Evolutionary conservation across 2,888 invertebrate genomes (phyloP), one percentile per base, ranked within the genome.

Genomic region (Lepidocyrtinus sp.): DNA sequence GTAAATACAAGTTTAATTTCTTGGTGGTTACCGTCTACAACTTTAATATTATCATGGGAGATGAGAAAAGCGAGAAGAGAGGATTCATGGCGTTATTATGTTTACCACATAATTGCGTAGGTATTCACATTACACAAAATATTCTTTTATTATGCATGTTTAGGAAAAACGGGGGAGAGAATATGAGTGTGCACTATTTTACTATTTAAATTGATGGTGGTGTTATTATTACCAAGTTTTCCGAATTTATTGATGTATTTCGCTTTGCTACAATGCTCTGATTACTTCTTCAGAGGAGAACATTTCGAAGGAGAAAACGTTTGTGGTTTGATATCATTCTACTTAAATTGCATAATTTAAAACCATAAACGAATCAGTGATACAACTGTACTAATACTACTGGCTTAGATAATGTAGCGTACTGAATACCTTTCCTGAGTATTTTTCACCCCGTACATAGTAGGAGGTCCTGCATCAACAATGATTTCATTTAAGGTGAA

Each of bases 1-100:
- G 74, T 75, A 75, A 81, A 71, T 81, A 72, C 81, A 75, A 75
- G 81, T 81, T 81, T 81, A 81, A 81, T 81, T 81, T 80, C 80
- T 80, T 75, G 46, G 80, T 71, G 80, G 75, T 80, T 75, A 55
- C 45, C 50, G 45, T 73, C 12, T 19, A 55, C 59, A 36, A 55
- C 50, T 70, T 55, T 17, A 27, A 59, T 22, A n/a, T 19, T 26
- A 50, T 50, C 50, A 50, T 50, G 59, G 12, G 70, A 7, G 55
- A 45, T 27, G 62, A 26, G 22, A 46, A 27, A 64, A 68, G 64
- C 46, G 63, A 68, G 69, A 70, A 65, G 65, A 75, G 75, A 75
- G 70, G 81, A 81, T 68, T 81, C 72, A 67, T 75, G 67, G 67
- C 63, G 50, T 69, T 75, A 67, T 75, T 81, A 72, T 70, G 25